Conservation (phyloP, 2,888 invertebrate species). For the Temnothorax unifasciatus region DNA sequence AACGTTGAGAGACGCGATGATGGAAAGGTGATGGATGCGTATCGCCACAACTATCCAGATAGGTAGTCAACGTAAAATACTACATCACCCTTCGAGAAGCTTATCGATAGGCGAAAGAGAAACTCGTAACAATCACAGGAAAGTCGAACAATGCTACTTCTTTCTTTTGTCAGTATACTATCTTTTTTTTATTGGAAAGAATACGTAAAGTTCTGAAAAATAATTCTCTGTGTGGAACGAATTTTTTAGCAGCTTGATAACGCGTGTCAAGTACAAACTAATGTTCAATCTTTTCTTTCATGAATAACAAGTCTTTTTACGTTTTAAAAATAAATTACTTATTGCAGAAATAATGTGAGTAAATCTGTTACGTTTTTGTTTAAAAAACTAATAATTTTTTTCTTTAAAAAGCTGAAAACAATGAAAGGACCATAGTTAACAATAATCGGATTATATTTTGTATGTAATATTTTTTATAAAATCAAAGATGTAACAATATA, state of each 20-base stretch:
- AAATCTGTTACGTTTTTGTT: background rate
- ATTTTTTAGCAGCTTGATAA: background rate
- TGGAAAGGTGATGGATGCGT: conserved; percentile 43
- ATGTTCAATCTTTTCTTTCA: conserved; percentile 3
- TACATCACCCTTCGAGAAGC: conserved; percentile 5
- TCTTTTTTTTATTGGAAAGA: conserved; percentile 13
- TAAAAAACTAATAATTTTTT: background rate
- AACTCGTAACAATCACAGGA: conserved; percentile 2
- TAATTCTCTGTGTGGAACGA: background rate
- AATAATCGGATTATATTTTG: background rate
- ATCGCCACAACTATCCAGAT: conserved; percentile 12
- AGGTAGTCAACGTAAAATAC: conserved; percentile 16
- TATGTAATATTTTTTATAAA: background rate
- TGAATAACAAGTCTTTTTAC: conserved; percentile 11
- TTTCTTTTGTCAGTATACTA: background rate
- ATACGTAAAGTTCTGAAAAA: background rate
- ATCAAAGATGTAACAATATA: background rate
- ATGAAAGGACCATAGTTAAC: background rate
- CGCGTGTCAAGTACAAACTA: background rate
- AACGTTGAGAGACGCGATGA: conserved; percentile 26
- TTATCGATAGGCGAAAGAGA: conserved; percentile 14
- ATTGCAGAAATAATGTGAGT: background rate
- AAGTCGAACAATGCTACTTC: background rate
- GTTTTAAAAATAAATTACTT: background rate
- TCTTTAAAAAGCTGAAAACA: background rate